Conservation (phyloP, 2,888 invertebrate species). For the Biston betularia region DNA sequence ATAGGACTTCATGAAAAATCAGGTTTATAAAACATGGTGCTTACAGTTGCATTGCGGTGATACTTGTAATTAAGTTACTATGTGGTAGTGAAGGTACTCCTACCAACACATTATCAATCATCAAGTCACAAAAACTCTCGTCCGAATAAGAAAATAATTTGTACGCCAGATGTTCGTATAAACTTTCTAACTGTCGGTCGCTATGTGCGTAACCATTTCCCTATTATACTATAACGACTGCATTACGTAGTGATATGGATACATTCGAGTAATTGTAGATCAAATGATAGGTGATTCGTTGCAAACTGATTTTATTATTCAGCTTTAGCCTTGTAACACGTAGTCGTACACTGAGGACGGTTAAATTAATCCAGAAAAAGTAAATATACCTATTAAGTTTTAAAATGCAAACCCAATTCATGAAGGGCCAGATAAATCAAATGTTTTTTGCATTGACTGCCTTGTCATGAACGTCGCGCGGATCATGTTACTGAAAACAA, state of each 20-base stretch:
- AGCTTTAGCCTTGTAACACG: not conserved
- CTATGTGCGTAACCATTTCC: conserved; percentile 73
- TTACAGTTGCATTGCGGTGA: no score
- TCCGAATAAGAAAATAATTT: conserved; percentile 65
- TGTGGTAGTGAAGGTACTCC: not conserved
- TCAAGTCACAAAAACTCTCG: conserved; percentile 54
- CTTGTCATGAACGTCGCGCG: not conserved
- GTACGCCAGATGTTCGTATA: conserved; percentile 70
- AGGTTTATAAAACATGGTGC: no score
- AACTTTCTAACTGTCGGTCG: conserved; percentile 72
- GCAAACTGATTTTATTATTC: conserved; percentile 24
- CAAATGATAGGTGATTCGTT: conserved; percentile 46
- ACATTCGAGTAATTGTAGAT: conserved; percentile 52
- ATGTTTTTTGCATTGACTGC: not conserved
- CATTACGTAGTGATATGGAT: conserved; percentile 60
- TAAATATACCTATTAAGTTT: not conserved
- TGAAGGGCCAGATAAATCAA: no score
- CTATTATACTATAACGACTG: conserved; percentile 70
- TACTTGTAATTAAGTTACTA: conserved; percentile 1
- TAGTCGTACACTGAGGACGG: not conserved
- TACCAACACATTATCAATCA: conserved; percentile 39
- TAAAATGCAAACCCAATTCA: not conserved
- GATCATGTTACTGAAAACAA: not conserved
- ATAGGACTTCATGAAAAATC: not conserved
- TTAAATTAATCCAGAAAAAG: not conserved